Evolutionary conservation across 2,888 invertebrate genomes (phyloP), one percentile per base, ranked within the genome.

Genomic region (Halictus quadricinctus): DNA sequence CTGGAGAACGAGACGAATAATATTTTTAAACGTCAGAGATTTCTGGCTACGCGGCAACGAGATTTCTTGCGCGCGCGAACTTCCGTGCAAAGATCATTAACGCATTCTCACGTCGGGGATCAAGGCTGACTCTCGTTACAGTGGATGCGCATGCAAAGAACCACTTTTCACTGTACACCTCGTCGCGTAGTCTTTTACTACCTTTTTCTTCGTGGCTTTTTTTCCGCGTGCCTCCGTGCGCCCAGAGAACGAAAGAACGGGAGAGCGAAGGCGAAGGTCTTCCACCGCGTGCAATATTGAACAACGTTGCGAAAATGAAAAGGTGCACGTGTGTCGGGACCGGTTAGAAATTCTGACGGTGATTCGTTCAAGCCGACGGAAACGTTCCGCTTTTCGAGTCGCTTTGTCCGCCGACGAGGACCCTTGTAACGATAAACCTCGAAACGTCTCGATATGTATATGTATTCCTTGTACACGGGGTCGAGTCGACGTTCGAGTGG

Each of bases 41-140:
- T 76, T 36, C 41, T 0, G 29, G 36, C 73, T 25, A 7, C 10
- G n/a, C 13, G 13, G 25, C 25, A 60, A 72, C 70, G 36, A 29
- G 36, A 43, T 41, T 15, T 77, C 77, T 77, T 21, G 36, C 36
- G 36, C 41, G 18, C 70, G 15, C 58, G 66, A 64, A 50, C 10
- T 78, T 69, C 64, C 73, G 58, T 8, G 48, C 13, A 66, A 74
- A 79, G 79, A 82, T 88, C 79, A 72, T 87, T 87, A 88, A 85
- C 79, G 83, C 79, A 81, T 83, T 87, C 76, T 87, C 80, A 78
- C 66, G 83, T 74, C 64, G 75, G 66, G 84, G 74, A 88, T 85
- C 84, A 79, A 86, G 85, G 80, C 83, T 72, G 83, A 58, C 83
- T 86, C 88, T 90, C 85, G 69, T 88, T 85, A 90, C 81, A 80